Evolutionary conservation across 53 echinoderm and acorn worm species (phyloP).

Genomic region (Arbacia lixula): DNA sequence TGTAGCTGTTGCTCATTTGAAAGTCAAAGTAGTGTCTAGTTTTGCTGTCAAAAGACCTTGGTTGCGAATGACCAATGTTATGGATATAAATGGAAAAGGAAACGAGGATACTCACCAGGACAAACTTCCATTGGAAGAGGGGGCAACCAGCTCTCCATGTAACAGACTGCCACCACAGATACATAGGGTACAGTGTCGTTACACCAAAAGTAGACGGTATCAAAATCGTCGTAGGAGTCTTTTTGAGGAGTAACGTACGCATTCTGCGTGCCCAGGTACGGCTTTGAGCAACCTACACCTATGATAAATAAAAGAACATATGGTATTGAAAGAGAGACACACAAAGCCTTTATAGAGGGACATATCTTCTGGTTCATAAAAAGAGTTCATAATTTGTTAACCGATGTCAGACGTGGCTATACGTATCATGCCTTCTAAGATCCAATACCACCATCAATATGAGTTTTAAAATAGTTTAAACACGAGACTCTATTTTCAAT

Average conservation of each 20-base stretch:
- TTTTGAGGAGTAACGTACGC: background rate
- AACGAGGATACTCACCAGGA: background rate
- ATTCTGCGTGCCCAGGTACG: background rate
- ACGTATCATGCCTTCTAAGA: too few relatives aligned
- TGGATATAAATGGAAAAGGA: background rate
- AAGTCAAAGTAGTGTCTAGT: too few relatives aligned
- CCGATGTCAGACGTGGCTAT: too few relatives aligned
- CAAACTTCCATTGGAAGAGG: background rate
- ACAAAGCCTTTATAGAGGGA: too few relatives aligned
- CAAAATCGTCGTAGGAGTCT: background rate
- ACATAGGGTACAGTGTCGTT: slow-evolving; percentile 9
- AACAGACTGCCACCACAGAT: background rate
- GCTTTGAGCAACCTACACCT: background rate
- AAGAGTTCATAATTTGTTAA: too few relatives aligned
- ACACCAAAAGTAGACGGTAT: background rate
- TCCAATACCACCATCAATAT: too few relatives aligned
- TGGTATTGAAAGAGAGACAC: background rate
- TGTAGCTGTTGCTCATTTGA: too few relatives aligned
- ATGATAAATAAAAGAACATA: background rate
- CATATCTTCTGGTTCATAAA: too few relatives aligned
- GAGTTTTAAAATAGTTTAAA: too few relatives aligned
- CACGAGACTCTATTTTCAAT: too few relatives aligned
- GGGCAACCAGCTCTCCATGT: background rate
- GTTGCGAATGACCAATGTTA: background rate
- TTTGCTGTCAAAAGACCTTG: background rate